A percentile compares a stretch with the other conserved stretches of the same genome.
phyloP scores from a whole-genome alignment of 2,888 invertebrate species.

The Rhaphigaster nebulosa region DNA sequence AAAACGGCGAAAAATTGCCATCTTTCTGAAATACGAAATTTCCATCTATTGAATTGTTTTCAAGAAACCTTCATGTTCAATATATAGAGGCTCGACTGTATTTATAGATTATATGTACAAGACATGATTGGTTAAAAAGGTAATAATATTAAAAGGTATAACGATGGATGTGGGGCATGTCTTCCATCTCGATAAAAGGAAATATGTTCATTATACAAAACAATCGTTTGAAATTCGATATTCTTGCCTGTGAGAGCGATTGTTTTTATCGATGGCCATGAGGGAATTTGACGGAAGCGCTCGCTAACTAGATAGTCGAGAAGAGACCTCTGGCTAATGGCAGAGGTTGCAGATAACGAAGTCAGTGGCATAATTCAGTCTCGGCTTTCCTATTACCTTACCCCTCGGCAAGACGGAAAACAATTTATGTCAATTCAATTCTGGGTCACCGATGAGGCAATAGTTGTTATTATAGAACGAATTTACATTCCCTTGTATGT shows the following conservation, averaged over 20 bases:
- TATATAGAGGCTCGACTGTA: too few relatives aligned
- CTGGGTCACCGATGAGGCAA: not conserved
- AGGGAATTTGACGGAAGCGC: not conserved
- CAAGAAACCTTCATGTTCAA: too few relatives aligned
- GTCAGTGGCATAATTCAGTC: not conserved
- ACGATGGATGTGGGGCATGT: too few relatives aligned
- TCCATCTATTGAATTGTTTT: too few relatives aligned
- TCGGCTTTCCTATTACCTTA: not conserved
- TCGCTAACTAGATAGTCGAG: conserved; percentile 7
- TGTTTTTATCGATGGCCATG: not conserved
- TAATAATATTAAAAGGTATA: too few relatives aligned
- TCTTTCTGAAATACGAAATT: too few relatives aligned
- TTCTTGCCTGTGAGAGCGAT: not conserved
- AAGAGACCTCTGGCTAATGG: not conserved
- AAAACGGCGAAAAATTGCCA: too few relatives aligned
- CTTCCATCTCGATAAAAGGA: not conserved
- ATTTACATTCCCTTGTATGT: too few relatives aligned
- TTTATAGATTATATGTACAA: too few relatives aligned
- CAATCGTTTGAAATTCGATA: not conserved
- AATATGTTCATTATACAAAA: not conserved
- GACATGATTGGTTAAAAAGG: too few relatives aligned
- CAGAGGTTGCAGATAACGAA: conserved; percentile 10
- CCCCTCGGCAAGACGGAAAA: not conserved
- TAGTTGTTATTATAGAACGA: not conserved
- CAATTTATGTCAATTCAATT: not conserved